These are phyloP conservation scores for Enteromius mattozi DNA, from an alignment of 2,797 vertebrate genomes.

Conservation along the genomic window DNA sequence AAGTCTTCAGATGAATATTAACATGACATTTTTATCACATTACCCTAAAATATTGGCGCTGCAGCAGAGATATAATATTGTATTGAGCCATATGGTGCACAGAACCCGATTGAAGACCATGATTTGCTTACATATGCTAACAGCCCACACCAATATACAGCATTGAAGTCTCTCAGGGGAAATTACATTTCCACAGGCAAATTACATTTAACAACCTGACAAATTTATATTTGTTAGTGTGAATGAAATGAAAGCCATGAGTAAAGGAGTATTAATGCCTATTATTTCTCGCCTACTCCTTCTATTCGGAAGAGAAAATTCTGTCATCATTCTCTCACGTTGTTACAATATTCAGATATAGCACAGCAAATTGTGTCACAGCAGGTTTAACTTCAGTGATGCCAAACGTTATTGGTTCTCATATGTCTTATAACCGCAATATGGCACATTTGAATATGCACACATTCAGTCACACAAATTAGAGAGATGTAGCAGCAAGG, in stretches of 20 bases:
- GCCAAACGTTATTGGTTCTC: neutral
- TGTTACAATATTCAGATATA: slow-evolving; percentile 1
- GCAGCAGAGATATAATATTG: neutral
- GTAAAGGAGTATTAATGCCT: slow-evolving; percentile 70
- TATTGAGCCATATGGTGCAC: slow-evolving; percentile 15
- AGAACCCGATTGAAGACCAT: neutral
- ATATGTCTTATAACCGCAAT: neutral
- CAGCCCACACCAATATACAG: slow-evolving; percentile 32
- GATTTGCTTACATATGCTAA: slow-evolving; percentile 17
- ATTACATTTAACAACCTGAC: slow-evolving; percentile 63
- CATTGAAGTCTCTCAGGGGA: slow-evolving; percentile 44
- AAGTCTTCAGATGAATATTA: slow-evolving; percentile 5
- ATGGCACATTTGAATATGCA: neutral
- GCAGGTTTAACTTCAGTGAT: slow-evolving; percentile 3
- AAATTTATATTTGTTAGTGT: slow-evolving; percentile 63
- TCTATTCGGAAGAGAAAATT: slow-evolving; percentile 35
- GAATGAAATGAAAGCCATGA: slow-evolving; percentile 57
- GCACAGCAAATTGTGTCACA: neutral
- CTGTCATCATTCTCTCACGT: neutral
- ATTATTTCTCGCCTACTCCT: slow-evolving; percentile 64
- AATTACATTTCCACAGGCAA: slow-evolving; percentile 57
- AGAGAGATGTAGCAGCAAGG: neutral
- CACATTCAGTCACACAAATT: neutral
- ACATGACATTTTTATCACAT: slow-evolving; percentile 33
- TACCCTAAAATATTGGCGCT: neutral